phyloP scores from a whole-genome alignment of 2,113 vertebrate genomes.

The Aix galericulata region DNA sequence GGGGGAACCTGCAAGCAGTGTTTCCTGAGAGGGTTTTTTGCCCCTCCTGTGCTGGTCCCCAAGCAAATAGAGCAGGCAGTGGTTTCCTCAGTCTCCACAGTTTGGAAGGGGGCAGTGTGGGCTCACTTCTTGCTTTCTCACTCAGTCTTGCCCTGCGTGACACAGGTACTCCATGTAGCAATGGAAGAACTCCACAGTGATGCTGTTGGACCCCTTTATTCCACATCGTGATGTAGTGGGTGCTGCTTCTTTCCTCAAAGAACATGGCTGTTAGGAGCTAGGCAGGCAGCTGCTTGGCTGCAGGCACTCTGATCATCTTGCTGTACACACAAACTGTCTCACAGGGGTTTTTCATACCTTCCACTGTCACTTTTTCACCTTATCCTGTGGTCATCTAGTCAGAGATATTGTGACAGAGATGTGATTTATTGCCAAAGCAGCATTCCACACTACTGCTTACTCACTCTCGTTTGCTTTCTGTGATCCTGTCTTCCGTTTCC shows the following conservation, averaged over 20 bases:
- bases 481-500: neutral
- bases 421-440: neutral
- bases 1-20: neutral
- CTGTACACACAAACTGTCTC: neutral
- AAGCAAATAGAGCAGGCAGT: neutral
- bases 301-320: neutral
- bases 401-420: neutral
- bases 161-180: neutral
- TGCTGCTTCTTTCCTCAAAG: rapidly evolving
- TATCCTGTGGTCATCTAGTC: neutral
- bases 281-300: neutral
- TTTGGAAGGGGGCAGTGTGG: neutral
- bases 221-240: neutral
- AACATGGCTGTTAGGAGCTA: neutral
- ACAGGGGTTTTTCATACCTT: neutral
- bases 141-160: neutral
- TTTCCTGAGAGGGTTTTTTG: neutral
- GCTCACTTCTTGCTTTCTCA: neutral
- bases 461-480: neutral
- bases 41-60: neutral
- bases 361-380: neutral
- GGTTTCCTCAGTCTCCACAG: neutral
- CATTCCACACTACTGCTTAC: neutral
- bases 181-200: neutral
- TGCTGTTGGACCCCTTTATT: neutral